Percentiles rank a stretch among this genome's conserved stretches.
These are phyloP conservation scores for Monopis laevigella DNA, from an alignment of 2,888 invertebrate species.

Conservation along the genomic window DNA sequence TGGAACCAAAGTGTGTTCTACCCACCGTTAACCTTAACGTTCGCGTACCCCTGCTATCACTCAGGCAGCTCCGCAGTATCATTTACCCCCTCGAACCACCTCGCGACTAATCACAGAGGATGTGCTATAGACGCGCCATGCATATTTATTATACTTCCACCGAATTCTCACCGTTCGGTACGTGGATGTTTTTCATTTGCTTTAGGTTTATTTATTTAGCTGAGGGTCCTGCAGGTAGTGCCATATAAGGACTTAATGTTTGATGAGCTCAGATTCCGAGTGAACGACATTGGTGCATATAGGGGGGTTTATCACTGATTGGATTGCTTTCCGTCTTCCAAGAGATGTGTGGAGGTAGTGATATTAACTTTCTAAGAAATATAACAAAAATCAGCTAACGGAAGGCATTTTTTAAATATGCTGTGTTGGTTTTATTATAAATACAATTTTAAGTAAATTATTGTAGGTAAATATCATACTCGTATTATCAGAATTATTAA, in stretches of 20 bases:
- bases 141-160: constrained; percentile 62
- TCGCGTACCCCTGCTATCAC: constrained; percentile 53
- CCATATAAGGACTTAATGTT: constrained; percentile 47
- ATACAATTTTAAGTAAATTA: too few relatives aligned
- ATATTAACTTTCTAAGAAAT: too few relatives aligned
- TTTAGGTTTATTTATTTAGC: constrained; percentile 58
- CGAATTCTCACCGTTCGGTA: constrained; percentile 55
- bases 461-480: too few relatives aligned
- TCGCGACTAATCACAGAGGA: constrained; percentile 63
- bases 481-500: too few relatives aligned
- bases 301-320: constrained; percentile 2
- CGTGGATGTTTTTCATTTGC: constrained; percentile 61
- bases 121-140: constrained; percentile 63
- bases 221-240: constrained; percentile 35
- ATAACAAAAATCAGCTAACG: too few relatives aligned
- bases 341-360: too few relatives aligned
- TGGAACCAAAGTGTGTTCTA: too few relatives aligned
- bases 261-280: constrained; percentile 56
- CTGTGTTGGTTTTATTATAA: too few relatives aligned
- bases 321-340: constrained; percentile 1
- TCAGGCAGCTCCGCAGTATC: constrained; percentile 57
- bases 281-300: not conserved
- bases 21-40: too few relatives aligned
- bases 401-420: too few relatives aligned
- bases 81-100: constrained; percentile 32